Percentiles rank a stretch among this genome's conserved stretches.
phyloP scores from a whole-genome alignment of 2,113 vertebrate genomes.

The Octodon degus region DNA sequence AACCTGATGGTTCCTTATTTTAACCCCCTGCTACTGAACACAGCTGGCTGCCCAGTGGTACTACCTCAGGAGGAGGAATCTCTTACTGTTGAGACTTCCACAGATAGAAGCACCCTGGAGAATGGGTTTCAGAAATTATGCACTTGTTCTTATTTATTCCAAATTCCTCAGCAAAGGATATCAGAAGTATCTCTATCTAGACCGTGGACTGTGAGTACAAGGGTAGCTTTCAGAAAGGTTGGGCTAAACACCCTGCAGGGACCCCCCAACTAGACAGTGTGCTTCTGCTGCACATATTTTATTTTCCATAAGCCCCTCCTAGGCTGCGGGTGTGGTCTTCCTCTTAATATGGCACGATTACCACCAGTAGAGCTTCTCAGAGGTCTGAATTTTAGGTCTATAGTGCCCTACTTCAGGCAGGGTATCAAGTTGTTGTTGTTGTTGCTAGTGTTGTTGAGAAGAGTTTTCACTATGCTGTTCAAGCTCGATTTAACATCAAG shows the following conservation, averaged over 20 bases:
- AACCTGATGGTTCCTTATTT: background rate
- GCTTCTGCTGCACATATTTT: background rate
- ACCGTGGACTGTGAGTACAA: background rate
- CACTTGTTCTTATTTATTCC: background rate
- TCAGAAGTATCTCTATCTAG: background rate
- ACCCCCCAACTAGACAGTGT: background rate
- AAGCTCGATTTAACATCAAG: background rate
- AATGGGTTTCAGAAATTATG: background rate
- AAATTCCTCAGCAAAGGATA: background rate
- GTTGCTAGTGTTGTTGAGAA: background rate
- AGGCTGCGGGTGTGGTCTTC: fast-evolving
- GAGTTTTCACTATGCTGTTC: background rate
- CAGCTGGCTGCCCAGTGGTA: background rate
- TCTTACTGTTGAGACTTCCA: background rate
- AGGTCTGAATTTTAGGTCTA: background rate
- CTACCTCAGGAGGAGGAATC: fast-evolving
- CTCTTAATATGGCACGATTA: background rate
- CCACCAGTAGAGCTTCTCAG: background rate
- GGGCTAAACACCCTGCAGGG: background rate
- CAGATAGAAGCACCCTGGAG: background rate
- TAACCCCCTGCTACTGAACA: background rate
- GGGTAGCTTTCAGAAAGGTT: background rate
- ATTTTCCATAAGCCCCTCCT: background rate
- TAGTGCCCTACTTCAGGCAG: fast-evolving
- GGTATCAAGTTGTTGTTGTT: background rate